These are phyloP conservation scores for Diadema setosum DNA, from an alignment of 35 echinoderm and acorn worm species.

Conservation along the genomic window DNA sequence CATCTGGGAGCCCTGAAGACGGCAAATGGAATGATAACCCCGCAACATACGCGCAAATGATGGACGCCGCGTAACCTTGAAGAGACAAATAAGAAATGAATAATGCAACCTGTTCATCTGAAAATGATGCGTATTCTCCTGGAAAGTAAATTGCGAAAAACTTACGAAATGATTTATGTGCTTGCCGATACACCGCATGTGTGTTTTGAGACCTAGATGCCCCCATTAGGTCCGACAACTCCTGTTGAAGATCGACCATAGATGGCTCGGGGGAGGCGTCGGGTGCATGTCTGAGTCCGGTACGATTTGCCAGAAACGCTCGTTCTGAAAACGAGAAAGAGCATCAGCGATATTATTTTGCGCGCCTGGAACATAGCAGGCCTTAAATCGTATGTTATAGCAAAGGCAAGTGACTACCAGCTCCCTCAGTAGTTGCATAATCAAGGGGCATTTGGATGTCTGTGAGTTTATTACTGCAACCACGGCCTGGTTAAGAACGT, in stretches of 20 bases:
- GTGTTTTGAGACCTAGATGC: neutral
- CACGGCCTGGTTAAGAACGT: neutral
- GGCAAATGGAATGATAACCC: neutral
- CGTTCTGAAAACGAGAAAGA: slow-evolving; percentile 9
- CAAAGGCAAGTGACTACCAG: slow-evolving; percentile 5
- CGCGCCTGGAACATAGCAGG: neutral
- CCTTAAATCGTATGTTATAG: neutral
- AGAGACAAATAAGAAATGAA: neutral
- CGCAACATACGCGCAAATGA: neutral
- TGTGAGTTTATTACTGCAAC: neutral
- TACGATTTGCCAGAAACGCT: neutral
- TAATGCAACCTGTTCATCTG: neutral
- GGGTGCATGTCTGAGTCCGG: neutral
- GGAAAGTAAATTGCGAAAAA: neutral
- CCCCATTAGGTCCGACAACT: neutral
- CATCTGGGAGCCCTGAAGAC: neutral
- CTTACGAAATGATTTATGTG: neutral
- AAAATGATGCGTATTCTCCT: neutral
- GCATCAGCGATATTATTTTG: slow-evolving; percentile 26
- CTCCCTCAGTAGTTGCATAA: neutral
- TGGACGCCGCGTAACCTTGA: neutral
- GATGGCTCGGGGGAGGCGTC: neutral
- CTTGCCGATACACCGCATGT: neutral
- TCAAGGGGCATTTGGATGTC: neutral
- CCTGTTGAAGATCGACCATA: neutral